phyloP scores from a whole-genome alignment of 2,888 invertebrate genomes.

The Muschampia plurimacula region DNA sequence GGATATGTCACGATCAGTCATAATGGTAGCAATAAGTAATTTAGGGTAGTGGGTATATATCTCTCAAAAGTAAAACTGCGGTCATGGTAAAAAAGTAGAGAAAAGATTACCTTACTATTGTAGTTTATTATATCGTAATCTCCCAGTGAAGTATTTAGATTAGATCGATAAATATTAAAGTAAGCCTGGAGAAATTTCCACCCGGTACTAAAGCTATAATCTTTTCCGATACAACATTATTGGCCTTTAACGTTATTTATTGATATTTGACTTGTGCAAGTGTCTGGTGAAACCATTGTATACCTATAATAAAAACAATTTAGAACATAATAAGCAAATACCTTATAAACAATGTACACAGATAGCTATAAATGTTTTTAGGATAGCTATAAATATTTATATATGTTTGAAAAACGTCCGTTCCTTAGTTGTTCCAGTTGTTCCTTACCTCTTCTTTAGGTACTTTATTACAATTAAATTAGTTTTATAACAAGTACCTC shows the following conservation, averaged over 20 bases:
- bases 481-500: too few relatives aligned
- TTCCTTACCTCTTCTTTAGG: too few relatives aligned
- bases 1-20: too few relatives aligned
- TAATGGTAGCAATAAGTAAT: too few relatives aligned
- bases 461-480: too few relatives aligned
- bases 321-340: background rate
- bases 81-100: background rate
- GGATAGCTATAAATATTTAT: too few relatives aligned
- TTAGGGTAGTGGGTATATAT: too few relatives aligned
- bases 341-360: background rate
- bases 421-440: too few relatives aligned
- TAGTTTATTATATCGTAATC: background rate
- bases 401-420: too few relatives aligned
- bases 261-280: conserved; percentile 34
- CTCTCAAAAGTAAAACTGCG: too few relatives aligned
- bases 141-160: conserved; percentile 31
- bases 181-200: conserved; percentile 34
- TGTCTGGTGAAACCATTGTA: conserved; percentile 4
- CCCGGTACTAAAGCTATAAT: conserved; percentile 23
- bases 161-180: conserved; percentile 34
- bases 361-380: background rate
- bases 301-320: background rate
- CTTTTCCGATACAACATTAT: conserved; percentile 32
- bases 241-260: conserved; percentile 36
- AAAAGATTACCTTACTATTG: background rate